Conservation (phyloP, 2,113 vertebrate genomes). For the Dendropsophus ebraccatus region DNA sequence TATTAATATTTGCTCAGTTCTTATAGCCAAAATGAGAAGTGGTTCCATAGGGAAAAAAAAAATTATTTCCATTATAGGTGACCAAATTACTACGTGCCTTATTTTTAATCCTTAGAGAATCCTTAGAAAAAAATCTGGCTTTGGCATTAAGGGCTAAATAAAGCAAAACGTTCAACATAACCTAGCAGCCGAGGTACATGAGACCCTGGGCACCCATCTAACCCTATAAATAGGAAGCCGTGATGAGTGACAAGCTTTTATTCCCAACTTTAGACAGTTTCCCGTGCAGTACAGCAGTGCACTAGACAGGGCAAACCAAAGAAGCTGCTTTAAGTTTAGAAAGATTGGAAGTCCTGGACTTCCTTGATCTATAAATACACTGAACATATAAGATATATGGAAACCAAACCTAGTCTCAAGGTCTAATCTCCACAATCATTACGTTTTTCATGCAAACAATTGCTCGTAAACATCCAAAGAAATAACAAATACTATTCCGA, state of each 20-base stretch:
- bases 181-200: not conserved
- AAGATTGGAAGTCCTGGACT: constrained; percentile 20
- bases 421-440: constrained; percentile 39
- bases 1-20: no score
- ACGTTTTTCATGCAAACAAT: constrained; percentile 30
- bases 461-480: constrained; percentile 15
- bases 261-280: constrained; percentile 15
- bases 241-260: constrained; percentile 45
- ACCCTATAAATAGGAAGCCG: not conserved
- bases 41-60: no score
- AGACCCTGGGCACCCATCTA: not conserved
- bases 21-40: no score
- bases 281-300: not conserved
- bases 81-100: no score
- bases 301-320: constrained; percentile 15
- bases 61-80: no score
- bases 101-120: not conserved
- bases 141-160: not conserved
- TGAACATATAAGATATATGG: not conserved
- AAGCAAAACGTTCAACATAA: not conserved
- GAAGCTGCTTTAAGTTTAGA: constrained; percentile 11
- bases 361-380: constrained; percentile 37
- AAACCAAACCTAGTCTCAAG: not conserved
- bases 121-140: not conserved
- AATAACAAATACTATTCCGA: constrained; percentile 30